These are phyloP conservation scores for Protobothrops flavoviridis DNA, from an alignment of 2,113 vertebrate species.

Conservation along the genomic window DNA sequence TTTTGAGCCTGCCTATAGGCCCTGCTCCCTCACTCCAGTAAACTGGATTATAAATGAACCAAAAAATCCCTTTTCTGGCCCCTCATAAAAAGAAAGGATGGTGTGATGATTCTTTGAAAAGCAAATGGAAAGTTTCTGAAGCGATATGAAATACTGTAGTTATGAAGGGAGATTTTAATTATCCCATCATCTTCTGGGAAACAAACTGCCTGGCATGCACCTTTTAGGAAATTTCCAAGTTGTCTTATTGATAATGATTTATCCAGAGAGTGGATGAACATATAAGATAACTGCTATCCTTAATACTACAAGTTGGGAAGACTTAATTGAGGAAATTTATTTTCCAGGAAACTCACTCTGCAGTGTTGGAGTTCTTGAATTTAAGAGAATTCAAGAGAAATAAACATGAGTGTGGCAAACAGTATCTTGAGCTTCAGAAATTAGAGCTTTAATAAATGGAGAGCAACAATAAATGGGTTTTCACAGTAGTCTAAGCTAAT, in stretches of 20 bases:
- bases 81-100: not conserved
- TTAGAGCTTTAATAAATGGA: not conserved
- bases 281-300: not conserved
- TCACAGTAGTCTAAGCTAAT: not conserved
- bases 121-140: not conserved
- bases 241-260: not conserved
- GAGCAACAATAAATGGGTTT: not conserved
- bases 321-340: not conserved
- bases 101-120: not conserved
- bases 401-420: not conserved
- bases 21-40: not conserved
- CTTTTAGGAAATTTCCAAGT: not conserved
- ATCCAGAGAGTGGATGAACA: not conserved
- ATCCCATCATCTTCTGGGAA: not conserved
- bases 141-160: not conserved
- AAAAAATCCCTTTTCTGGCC: not conserved
- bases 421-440: not conserved
- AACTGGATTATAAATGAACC: not conserved
- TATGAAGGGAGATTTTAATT: not conserved
- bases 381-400: not conserved
- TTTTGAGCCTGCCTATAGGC: not conserved
- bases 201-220: not conserved
- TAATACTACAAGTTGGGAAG: not conserved
- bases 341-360: not conserved
- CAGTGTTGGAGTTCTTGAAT: not conserved